phyloP scores from a whole-genome alignment of 2,888 invertebrate genomes.

The Stenotaenia linearis region DNA sequence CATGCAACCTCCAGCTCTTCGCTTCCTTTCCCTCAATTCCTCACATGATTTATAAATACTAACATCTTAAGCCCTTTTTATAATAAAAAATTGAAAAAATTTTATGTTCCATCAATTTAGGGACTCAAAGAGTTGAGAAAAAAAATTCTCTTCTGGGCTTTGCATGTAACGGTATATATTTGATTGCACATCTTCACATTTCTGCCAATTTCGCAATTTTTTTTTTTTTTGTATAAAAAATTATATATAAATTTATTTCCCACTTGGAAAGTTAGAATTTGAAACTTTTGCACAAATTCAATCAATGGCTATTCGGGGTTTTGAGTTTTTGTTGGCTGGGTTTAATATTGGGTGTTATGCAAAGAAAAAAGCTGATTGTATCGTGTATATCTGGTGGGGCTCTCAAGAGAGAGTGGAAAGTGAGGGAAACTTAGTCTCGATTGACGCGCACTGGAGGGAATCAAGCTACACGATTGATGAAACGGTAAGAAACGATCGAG shows the following conservation, averaged over 20 bases:
- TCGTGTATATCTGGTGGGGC: background rate
- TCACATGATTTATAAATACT: background rate
- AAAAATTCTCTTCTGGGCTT: background rate
- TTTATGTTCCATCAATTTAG: background rate
- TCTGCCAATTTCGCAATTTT: background rate
- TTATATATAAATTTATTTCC: background rate
- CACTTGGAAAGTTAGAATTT: background rate
- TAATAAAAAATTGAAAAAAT: background rate
- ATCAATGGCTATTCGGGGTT: background rate
- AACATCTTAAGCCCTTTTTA: background rate
- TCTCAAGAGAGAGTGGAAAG: background rate
- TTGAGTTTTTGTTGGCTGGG: background rate
- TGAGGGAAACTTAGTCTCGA: background rate
- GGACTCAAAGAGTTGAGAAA: background rate
- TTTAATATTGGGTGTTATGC: background rate
- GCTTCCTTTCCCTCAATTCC: background rate
- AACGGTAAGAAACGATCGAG: background rate
- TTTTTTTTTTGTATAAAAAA: background rate
- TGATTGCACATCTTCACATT: background rate
- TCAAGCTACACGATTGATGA: background rate
- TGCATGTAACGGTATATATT: background rate
- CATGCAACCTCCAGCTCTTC: background rate
- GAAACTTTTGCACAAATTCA: background rate
- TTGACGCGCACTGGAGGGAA: background rate
- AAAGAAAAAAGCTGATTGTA: background rate